These are phyloP conservation scores for Drosophila pachea DNA, from an alignment of 1,140 invertebrate species.

Conservation along the genomic window DNA sequence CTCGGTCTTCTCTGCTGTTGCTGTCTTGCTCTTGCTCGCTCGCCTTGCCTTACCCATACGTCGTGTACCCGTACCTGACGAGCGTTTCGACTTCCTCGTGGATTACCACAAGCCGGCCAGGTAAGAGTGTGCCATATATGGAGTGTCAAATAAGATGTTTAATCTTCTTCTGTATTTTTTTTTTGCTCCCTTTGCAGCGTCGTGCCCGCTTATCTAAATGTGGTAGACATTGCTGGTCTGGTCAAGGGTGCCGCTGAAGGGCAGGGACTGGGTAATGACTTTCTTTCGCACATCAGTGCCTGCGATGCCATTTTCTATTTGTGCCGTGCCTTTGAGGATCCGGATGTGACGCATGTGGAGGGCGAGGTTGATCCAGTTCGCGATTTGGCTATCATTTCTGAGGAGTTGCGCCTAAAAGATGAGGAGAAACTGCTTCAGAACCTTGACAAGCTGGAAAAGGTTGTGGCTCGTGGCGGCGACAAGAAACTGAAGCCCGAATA, in stretches of 20 bases:
- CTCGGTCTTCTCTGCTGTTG: background rate
- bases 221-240: conserved; percentile 98
- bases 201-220: conserved; percentile 97
- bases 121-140: conserved; percentile 81
- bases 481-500: conserved; percentile 98
- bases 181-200: conserved; percentile 84
- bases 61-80: conserved; percentile 98
- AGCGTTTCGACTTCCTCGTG: conserved; percentile 94
- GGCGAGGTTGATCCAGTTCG: conserved; percentile 98
- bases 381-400: conserved; percentile 97
- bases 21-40: conserved; percentile 63
- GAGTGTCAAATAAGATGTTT: conserved; percentile 16
- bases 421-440: conserved; percentile 89
- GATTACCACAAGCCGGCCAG: conserved; percentile 96
- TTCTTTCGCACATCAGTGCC: conserved; percentile 98
- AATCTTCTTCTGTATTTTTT: background rate
- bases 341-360: conserved; percentile 98
- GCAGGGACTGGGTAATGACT: conserved; percentile 98
- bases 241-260: conserved; percentile 99
- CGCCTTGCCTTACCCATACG: conserved; percentile 82
- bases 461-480: conserved; percentile 93
- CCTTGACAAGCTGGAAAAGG: conserved; percentile 93
- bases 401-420: conserved; percentile 97
- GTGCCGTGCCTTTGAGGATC: conserved; percentile 97
- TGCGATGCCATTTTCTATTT: conserved; percentile 99